Conservation (phyloP, 2,888 invertebrate species). For the Ormyrus rosae region DNA sequence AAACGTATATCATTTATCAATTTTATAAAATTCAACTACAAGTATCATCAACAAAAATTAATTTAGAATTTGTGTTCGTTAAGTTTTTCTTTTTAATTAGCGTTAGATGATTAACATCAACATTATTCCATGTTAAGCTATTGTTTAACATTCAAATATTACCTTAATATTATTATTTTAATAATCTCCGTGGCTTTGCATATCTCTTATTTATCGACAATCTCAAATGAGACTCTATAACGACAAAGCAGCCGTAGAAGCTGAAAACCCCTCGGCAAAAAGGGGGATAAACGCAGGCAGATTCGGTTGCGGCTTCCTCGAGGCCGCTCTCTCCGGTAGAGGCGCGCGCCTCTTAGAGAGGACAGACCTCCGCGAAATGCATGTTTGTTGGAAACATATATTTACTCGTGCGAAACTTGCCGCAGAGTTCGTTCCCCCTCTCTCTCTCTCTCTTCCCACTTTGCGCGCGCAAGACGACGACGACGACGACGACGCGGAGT, state of each 20-base stretch:
- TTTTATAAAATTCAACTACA: neutral
- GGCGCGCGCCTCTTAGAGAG: neutral
- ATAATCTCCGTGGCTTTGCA: neutral
- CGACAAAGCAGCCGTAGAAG: neutral
- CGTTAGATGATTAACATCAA: too few relatives aligned
- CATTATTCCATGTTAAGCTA: too few relatives aligned
- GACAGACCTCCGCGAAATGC: slow-evolving; percentile 1
- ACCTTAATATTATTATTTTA: too few relatives aligned
- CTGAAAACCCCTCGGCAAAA: neutral
- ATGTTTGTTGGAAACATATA: slow-evolving; percentile 29
- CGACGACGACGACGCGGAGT: neutral
- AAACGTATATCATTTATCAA: neutral
- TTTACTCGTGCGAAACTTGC: slow-evolving; percentile 32
- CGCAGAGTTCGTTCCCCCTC: neutral
- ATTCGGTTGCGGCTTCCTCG: neutral
- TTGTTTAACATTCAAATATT: too few relatives aligned
- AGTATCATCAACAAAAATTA: neutral
- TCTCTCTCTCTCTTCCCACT: too few relatives aligned
- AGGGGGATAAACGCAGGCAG: neutral
- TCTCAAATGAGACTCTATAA: too few relatives aligned
- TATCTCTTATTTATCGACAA: too few relatives aligned
- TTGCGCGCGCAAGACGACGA: too few relatives aligned
- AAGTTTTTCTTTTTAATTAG: too few relatives aligned
- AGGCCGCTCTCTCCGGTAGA: neutral
- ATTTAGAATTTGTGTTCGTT: too few relatives aligned